Evolutionary conservation across 2,888 invertebrate species (phyloP), one percentile per base, ranked within the genome.

Genomic region (Campaea margaritaria): DNA sequence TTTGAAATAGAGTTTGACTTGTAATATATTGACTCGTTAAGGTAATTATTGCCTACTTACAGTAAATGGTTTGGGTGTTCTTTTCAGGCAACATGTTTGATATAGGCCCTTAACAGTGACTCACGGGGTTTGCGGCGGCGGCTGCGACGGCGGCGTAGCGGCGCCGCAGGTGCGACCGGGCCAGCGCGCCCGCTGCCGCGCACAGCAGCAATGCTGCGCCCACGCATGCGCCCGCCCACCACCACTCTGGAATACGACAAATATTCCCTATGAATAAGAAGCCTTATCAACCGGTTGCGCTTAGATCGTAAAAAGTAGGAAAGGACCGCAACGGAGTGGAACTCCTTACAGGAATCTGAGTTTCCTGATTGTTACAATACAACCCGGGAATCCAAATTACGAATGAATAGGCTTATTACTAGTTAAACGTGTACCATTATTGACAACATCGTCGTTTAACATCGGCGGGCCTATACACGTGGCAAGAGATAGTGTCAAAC

Each of bases 141-240:
- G 81, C 79, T 67, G 82, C 80, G 77, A 83, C 82, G 78, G 82
- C 76, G 64, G 86, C 82, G 81, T 82, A 79, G 68, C 86, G 85
- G 70, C 86, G 87, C 61, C 91, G 89, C 72, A 89, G 81, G 78
- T 81, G 90, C 84, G 89, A 89, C 72, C 88, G 87, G 82, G 87
- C 91, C 83, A 91, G 84, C 72, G 90, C 91, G 82, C 91, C 91
- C 77, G 89, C 91, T 73, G 85, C 85, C 78, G 87, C 90, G 80
- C 90, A 87, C 81, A 90, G 72, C 76, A 90, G 71, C 77, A 87
- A 82, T 61, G 79, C 91, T 75, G 86, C 90, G 79, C 90, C 91
- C 76, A 84, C 83, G 85, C 91, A 91, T 89, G 85, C 91, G 88
- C 91, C 89, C 79, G 86, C 87, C 91, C 90, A 90, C 91, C 91